Evolutionary conservation across 1,140 invertebrate species (phyloP).

Genomic region (Drosophila prosaltans): DNA sequence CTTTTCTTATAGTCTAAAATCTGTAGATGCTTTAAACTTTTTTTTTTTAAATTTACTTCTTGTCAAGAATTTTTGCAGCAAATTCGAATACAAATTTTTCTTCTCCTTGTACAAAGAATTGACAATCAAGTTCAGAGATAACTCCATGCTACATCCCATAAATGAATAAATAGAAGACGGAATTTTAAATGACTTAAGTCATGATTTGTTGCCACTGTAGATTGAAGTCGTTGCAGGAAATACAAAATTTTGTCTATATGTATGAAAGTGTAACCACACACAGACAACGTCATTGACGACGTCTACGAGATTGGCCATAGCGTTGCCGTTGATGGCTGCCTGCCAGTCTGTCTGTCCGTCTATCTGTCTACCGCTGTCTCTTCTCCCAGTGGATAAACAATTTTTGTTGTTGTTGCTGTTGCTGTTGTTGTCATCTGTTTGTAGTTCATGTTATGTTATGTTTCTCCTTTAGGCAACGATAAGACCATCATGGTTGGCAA

Average conservation of each 20-base stretch:
- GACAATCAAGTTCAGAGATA: too few species aligned
- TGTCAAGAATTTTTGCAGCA: too few species aligned
- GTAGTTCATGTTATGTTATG: slow-evolving; percentile 24
- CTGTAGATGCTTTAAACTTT: too few species aligned
- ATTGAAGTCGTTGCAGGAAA: slow-evolving; percentile 36
- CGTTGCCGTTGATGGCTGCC: slow-evolving; percentile 32
- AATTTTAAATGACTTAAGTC: not conserved
- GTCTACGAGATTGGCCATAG: slow-evolving; percentile 45
- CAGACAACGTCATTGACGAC: slow-evolving; percentile 45
- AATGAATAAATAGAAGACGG: too few species aligned
- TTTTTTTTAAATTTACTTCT: too few species aligned
- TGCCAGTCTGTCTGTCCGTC: not conserved
- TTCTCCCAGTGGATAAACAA: slow-evolving; percentile 28
- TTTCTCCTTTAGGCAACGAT: slow-evolving; percentile 12
- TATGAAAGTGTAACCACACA: slow-evolving; percentile 13
- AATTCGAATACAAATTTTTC: too few species aligned
- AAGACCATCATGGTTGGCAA: slow-evolving; percentile 1
- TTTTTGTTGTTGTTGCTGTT: slow-evolving; percentile 7
- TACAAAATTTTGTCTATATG: slow-evolving; percentile 42
- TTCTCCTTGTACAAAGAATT: too few species aligned
- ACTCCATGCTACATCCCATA: too few species aligned
- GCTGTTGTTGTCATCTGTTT: not conserved
- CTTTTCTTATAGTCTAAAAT: too few species aligned
- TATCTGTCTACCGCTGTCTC: not conserved
- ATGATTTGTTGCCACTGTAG: not conserved